Base-by-base conservation (phyloP, 2,797 vertebrate species). In the Notolepis coatsorum region DNA sequence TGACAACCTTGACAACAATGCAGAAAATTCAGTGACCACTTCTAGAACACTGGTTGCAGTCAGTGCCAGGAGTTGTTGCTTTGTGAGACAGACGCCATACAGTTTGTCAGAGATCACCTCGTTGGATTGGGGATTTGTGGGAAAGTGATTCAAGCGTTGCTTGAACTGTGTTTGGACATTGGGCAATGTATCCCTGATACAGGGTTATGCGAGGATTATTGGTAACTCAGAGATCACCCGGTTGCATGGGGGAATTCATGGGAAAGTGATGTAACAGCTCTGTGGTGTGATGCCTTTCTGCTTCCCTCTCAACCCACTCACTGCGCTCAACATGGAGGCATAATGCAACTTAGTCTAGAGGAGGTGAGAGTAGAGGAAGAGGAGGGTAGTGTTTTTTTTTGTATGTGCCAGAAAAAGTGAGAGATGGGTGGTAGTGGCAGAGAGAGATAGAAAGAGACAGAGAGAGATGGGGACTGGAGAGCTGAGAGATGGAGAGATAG, bases 251-350 rank as follows among this genome's bases (percentile, higher is more conserved):
- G 85, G 65, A 84, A 78, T 60, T n/a, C n/a, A 79, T 65, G 68
- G 77, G 72, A 79, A 75, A 77, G 86, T 88, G 86, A 91, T 91
- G 84, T 84, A 89, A 89, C 76, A 7, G 59, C 72, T 30, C 52
- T 71, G 85, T 77, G 86, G 89, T 76, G 80, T 80, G 83, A 84
- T 71, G 75, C 74, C 79, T 77, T 73, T 57, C 70, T 73, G 24
- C 24, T 43, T 18, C 8, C 17, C 60, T 53, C 41, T 56, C 68
- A 60, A 65, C 86, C 88, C 86, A 90, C 88, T 85, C 77, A 30
- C 59, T 1, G 53, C 33, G 82, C 77, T 72, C 56, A 83, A 39
- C 21, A 41, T 25, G 63, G 80, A 87, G 80, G 78, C 65, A 71
- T 60, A 74, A 78, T 50, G 50, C 64, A 66, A 74, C 63, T 78